These are phyloP conservation scores for Idaea dimidiata DNA, from an alignment of 2,888 invertebrate genomes.

Conservation along the genomic window DNA sequence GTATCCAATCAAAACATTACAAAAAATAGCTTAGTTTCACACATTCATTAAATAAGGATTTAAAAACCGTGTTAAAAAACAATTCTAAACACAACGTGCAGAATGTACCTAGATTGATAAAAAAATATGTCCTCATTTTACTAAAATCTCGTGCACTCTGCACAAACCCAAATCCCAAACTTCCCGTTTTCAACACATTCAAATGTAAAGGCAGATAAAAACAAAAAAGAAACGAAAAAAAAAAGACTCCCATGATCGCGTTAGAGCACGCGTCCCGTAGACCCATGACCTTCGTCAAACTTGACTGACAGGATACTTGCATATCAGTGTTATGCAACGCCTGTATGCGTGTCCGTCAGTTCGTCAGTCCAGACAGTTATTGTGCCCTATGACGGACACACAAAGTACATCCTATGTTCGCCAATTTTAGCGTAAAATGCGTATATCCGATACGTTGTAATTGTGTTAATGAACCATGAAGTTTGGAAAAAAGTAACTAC, in stretches of 20 bases:
- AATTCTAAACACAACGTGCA: too few species aligned
- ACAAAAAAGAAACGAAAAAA: slow-evolving; percentile 34
- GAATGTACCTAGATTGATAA: too few species aligned
- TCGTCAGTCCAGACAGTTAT: slow-evolving; percentile 45
- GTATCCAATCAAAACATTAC: too few species aligned
- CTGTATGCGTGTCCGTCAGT: slow-evolving; percentile 15
- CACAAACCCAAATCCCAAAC: neutral
- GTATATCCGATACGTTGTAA: slow-evolving; percentile 10
- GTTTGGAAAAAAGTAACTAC: slow-evolving; percentile 16
- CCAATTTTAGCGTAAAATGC: neutral
- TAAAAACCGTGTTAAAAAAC: too few species aligned
- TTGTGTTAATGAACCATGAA: slow-evolving; percentile 12
- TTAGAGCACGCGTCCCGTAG: slow-evolving; percentile 64
- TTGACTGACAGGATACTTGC: slow-evolving; percentile 65
- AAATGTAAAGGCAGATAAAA: neutral
- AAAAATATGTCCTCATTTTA: too few species aligned
- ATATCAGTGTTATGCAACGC: slow-evolving; percentile 67
- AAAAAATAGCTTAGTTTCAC: too few species aligned
- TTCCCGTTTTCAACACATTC: neutral
- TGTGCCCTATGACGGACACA: slow-evolving; percentile 16
- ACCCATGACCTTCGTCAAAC: slow-evolving; percentile 72
- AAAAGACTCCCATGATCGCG: slow-evolving; percentile 53
- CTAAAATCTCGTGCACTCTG: neutral
- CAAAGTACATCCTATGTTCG: slow-evolving; percentile 8
- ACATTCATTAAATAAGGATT: too few species aligned